Conservation (phyloP, 2,113 vertebrate genomes). For the Excalfactoria chinensis region DNA sequence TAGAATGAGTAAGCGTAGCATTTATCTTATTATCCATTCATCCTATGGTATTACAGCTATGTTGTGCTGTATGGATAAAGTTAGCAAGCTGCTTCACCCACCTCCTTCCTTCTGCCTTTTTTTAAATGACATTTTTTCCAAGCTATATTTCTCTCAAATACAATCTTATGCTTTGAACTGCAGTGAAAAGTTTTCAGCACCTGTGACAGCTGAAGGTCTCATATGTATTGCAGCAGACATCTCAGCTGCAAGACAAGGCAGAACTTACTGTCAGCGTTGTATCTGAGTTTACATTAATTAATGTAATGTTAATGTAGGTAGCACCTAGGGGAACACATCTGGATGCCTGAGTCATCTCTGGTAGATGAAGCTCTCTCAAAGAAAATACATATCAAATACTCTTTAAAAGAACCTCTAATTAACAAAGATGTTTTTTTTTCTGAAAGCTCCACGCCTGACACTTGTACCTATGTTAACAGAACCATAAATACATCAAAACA, state of each 20-base stretch:
- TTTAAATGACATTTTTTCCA: background rate
- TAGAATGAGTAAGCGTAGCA: background rate
- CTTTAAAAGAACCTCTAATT: background rate
- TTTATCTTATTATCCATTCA: no score
- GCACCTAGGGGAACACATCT: background rate
- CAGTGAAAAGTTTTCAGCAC: background rate
- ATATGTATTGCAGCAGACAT: background rate
- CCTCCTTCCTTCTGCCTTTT: background rate
- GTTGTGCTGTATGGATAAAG: background rate
- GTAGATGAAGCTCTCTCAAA: background rate
- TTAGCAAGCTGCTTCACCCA: background rate
- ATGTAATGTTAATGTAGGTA: background rate
- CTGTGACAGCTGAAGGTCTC: background rate
- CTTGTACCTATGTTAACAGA: background rate
- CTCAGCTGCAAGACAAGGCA: background rate
- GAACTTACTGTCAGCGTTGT: accelerated
- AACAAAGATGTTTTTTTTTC: background rate
- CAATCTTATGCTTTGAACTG: background rate
- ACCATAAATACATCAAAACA: background rate
- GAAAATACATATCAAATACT: background rate
- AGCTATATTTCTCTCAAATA: background rate
- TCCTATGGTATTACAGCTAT: no score
- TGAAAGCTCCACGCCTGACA: background rate
- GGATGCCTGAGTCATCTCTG: background rate
- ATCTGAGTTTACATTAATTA: background rate